These are phyloP conservation scores for Oxygymnocypris stewartii DNA, from an alignment of 2,113 vertebrate species.

Conservation along the genomic window DNA sequence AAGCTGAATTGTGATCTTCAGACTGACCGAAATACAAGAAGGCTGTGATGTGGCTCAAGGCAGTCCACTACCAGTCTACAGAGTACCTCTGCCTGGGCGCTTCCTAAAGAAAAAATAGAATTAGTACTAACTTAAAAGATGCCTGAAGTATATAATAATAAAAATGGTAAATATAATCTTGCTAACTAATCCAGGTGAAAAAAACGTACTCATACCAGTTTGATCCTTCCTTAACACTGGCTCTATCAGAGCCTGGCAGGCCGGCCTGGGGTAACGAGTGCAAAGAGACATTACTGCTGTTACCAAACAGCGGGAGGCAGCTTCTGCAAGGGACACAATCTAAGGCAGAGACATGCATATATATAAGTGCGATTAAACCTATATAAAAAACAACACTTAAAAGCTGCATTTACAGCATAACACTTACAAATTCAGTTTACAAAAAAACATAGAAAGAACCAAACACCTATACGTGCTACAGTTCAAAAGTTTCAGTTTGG, in stretches of 20 bases:
- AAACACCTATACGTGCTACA: neutral
- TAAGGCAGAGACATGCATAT: conserved; percentile 49
- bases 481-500: neutral
- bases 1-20: neutral
- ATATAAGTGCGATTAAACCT: neutral
- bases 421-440: too few species aligned
- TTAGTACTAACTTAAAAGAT: neutral
- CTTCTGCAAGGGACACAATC: conserved; percentile 80
- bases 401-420: neutral
- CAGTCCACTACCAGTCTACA: conserved; percentile 80
- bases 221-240: conserved; percentile 74
- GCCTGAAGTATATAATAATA: neutral
- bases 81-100: conserved; percentile 80
- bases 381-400: neutral
- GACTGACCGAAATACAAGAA: conserved; percentile 73
- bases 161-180: neutral
- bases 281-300: conserved; percentile 79
- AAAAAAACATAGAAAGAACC: too few species aligned
- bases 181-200: neutral
- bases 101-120: conserved; percentile 67
- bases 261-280: conserved; percentile 79
- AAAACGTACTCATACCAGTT: conserved; percentile 70
- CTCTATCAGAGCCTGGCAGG: conserved; percentile 79
- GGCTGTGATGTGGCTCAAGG: conserved; percentile 78
- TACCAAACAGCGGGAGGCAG: conserved; percentile 83